Evolutionary conservation across 2,888 invertebrate species (phyloP), one percentile per base, ranked within the genome.

Genomic region (Orthonevra nobilis): DNA sequence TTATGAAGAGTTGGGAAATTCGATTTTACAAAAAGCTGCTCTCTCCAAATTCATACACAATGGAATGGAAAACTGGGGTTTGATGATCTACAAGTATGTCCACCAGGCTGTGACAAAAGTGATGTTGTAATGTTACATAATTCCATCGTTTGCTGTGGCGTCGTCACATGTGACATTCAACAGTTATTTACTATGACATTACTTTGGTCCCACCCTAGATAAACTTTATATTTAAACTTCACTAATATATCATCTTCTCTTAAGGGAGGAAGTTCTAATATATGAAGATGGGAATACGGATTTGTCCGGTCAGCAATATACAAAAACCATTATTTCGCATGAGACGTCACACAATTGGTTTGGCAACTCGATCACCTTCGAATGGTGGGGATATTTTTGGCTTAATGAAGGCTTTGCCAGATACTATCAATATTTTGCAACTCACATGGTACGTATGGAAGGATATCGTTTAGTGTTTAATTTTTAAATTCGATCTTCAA

Each of bases 11-110:
- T 56, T 87, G 58, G 90, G 90, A 0, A 90, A 94, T 81, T 89
- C 92, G 0, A 93, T 95, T 83, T 89, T 96, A 83, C 95, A 96
- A 85, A 92, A 94, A 82, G 92, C 95, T 1, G 95, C 94, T 0
- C 90, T 96, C 44, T 93, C 95, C 0, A 93, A 94, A 83, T 96
- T 96, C 87, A 91, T 92, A 0, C 93, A 93, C 56, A 93, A 92
- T 14, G 93, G 96, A 66, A 96, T 96, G 96, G 96, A 96, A 86
- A 97, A 97, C 85, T 97, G 96, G 96, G 97, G 96, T 1, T 90
- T 97, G 2, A 91, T 96, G 7, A 95, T 94, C 2, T 97, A 94
- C 88, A 92, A 92, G 93, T 93, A 86, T 94, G 86, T 90, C 90
- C 48, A 23, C n/a, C n/a, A n/a, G n/a, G n/a, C n/a, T n/a, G n/a